Percentiles rank a stretch among this genome's conserved stretches.
Evolutionary conservation across 37 sponge, comb jelly and placozoan genomes (phyloP).

Genomic region (Amphimedon queenslandica): DNA sequence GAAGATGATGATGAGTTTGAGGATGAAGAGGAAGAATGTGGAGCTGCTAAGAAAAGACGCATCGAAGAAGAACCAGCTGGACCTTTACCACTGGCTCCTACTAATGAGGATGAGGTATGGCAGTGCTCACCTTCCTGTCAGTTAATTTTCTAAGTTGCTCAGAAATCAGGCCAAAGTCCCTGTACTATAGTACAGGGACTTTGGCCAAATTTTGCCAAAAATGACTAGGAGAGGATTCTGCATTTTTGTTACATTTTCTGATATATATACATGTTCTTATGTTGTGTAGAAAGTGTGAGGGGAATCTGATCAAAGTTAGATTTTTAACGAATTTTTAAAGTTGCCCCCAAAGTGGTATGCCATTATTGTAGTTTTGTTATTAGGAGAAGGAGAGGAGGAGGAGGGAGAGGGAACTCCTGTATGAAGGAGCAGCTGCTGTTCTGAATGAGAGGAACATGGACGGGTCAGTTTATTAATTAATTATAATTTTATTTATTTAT

Average conservation of each 20-base stretch:
- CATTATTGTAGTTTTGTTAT: neutral
- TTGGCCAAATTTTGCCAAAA: no score
- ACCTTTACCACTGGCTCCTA: neutral
- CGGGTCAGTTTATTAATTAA: slow-evolving; percentile 48
- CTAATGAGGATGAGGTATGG: neutral
- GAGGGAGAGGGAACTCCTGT: slow-evolving; percentile 20
- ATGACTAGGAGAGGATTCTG: no score
- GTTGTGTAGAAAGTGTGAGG: no score
- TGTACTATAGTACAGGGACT: no score
- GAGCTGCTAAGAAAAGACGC: neutral
- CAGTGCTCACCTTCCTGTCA: neutral
- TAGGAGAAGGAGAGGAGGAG: slow-evolving; percentile 12
- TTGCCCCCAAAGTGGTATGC: neutral
- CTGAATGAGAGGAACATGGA: slow-evolving; percentile 46
- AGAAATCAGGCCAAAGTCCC: no score
- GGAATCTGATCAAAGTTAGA: no score
- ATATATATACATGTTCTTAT: no score
- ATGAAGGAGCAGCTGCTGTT: slow-evolving; percentile 20
- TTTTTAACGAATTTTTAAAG: no score
- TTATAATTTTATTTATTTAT: no score
- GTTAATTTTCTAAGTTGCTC: no score
- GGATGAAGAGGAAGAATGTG: neutral
- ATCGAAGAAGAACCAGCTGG: neutral
- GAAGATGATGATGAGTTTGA: neutral
- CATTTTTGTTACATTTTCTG: no score